phyloP scores from a whole-genome alignment of 2,113 vertebrate species.

The Ammospiza nelsoni region DNA sequence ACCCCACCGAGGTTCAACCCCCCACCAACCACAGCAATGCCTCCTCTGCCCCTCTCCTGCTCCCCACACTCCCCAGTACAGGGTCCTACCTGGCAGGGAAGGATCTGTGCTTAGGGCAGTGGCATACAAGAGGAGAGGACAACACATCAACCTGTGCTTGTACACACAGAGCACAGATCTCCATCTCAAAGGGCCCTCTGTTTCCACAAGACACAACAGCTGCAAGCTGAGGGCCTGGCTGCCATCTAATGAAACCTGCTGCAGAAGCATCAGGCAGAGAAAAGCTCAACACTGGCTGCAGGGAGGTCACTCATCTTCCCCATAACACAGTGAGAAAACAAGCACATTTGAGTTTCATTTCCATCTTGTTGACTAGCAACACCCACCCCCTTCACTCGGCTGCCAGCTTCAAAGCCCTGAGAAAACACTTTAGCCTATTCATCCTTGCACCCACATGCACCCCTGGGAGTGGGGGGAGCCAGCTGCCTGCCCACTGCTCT shows the following conservation, averaged over 20 bases:
- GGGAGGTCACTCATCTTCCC: not conserved
- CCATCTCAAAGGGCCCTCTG: not conserved
- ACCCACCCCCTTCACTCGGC: not conserved
- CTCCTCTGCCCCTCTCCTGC: not conserved
- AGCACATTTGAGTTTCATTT: not conserved
- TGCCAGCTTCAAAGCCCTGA: conserved; percentile 48
- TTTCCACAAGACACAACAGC: not conserved
- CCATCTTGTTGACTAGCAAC: conserved; percentile 2
- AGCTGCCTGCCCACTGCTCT: not conserved
- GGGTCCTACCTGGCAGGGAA: not conserved
- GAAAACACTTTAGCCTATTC: conserved; percentile 33
- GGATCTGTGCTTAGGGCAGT: not conserved
- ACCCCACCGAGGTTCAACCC: not conserved
- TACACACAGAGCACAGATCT: not conserved
- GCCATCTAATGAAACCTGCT: not conserved
- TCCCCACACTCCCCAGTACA: not conserved
- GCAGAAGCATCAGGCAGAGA: not conserved
- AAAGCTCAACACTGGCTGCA: accelerated
- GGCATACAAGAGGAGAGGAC: not conserved
- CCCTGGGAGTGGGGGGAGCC: not conserved
- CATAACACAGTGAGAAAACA: not conserved
- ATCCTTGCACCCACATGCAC: not conserved
- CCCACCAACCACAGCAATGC: accelerated
- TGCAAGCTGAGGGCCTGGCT: not conserved
- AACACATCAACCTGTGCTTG: not conserved